These are phyloP conservation scores for Berghia stephanieae DNA, from an alignment of 1,140 invertebrate species.

Conservation along the genomic window DNA sequence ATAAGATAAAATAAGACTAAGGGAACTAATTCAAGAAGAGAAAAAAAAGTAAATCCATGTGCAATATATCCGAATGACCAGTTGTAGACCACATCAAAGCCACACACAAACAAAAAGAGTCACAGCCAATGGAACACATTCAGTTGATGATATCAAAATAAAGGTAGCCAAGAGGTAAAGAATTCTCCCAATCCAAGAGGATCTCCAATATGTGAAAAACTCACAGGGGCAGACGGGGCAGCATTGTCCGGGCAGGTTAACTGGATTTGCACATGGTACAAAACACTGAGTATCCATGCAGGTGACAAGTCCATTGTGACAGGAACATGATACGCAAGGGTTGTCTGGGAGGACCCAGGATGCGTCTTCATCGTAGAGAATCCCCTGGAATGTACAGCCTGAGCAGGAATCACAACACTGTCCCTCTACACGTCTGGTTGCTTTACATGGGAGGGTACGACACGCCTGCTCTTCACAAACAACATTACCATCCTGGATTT, in stretches of 20 bases:
- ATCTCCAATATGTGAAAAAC: too few species aligned
- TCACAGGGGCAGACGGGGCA: conserved; percentile 58
- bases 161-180: too few species aligned
- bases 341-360: conserved; percentile 79
- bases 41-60: too few species aligned
- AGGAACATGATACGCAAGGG: conserved; percentile 76
- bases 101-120: too few species aligned
- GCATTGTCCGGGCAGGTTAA: conserved; percentile 52
- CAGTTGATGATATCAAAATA: too few species aligned
- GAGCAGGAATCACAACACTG: conserved; percentile 49
- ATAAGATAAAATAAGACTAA: too few species aligned
- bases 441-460: conserved; percentile 68
- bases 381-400: conserved; percentile 81
- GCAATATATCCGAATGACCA: too few species aligned
- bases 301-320: conserved; percentile 69
- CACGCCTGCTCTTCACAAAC: conserved; percentile 75
- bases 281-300: conserved; percentile 50
- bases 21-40: too few species aligned
- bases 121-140: too few species aligned
- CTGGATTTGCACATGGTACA: conserved; percentile 49
- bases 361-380: conserved; percentile 77
- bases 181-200: too few species aligned
- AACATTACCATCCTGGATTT: conserved; percentile 78
- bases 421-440: conserved; percentile 44
- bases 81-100: too few species aligned